Percentiles rank a stretch among this genome's conserved stretches.
Evolutionary conservation across 2,113 vertebrate species (phyloP).

Genomic region (Phylloscopus trochilus): DNA sequence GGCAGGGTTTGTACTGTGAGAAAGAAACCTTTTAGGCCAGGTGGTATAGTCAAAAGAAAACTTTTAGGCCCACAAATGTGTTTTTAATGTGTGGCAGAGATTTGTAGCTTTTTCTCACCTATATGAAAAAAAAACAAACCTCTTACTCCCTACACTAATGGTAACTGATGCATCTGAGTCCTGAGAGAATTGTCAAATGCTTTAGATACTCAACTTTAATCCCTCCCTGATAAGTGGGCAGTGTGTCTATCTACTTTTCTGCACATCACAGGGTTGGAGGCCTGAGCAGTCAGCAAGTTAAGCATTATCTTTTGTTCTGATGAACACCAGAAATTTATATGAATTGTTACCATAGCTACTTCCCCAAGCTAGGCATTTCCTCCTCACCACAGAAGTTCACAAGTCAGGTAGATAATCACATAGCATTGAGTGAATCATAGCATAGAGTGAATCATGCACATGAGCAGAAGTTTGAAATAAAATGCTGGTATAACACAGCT

Average conservation of each 20-base stretch:
- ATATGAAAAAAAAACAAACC: neutral
- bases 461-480: conserved; percentile 21
- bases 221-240: neutral
- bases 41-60: neutral
- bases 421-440: neutral
- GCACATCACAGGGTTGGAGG: neutral
- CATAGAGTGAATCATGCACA: neutral
- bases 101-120: neutral
- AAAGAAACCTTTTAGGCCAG: neutral
- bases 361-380: neutral
- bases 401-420: neutral
- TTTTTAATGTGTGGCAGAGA: neutral
- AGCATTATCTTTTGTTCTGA: neutral
- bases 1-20: neutral
- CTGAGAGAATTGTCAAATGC: neutral
- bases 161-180: neutral
- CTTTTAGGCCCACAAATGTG: neutral
- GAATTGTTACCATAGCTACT: neutral
- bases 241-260: neutral
- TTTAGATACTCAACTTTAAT: neutral
- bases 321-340: neutral
- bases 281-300: neutral
- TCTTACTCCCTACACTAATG: neutral
- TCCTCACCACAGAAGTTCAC: neutral
- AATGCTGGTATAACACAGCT: neutral